Evolutionary conservation across 2,797 vertebrate genomes (phyloP), one percentile per base, ranked within the genome.

Genomic region (Distichodus sexfasciatus): DNA sequence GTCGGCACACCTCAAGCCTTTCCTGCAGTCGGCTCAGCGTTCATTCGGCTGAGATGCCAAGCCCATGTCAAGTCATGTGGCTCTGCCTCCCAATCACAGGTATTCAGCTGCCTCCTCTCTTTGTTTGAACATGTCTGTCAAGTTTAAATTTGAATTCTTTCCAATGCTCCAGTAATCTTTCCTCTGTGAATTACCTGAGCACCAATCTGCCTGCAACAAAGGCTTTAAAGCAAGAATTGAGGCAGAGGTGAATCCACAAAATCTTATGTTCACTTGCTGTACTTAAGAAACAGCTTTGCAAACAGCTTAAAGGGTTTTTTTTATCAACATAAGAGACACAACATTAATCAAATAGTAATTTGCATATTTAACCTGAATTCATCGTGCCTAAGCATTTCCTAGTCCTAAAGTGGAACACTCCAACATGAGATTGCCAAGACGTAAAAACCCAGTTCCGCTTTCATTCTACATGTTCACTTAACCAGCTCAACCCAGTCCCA

Each of bases 91-190:
- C 58, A 79, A 71, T 76, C 74, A 67, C 57, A 64, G 58, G 50
- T 68, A 62, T 41, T 58, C 74, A 79, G 74, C 66, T 79, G 61
- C 50, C 70, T 51, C 60, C 41, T 29, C 24, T 60, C 58, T 50
- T 67, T 72, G 62, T 73, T 70, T 76, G 70, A 74, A 76, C 58
- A 71, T 41, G 70, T 50, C 77, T 70, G 73, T 79, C 77, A 76
- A 70, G 60, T 71, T 70, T 67, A 73, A 76, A 79, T 76, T 62
- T 35, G 14, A 78, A 66, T 76, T 64, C 63, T 54, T 71, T 68
- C 66, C 71, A 53, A 74, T 54, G 70, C 62, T 33, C 11, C 17
- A 59, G 66, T 74, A 76, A 79, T 76, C 71, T 79, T 71, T 41
- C 23, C 53, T 38, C 58, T 2, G 38, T 43, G 21, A 71, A 73